A percentile compares a stretch with the other conserved stretches of the same genome.
Conservation (phyloP, 2,797 vertebrate species). For the Eurystomus glaucurus region DNA sequence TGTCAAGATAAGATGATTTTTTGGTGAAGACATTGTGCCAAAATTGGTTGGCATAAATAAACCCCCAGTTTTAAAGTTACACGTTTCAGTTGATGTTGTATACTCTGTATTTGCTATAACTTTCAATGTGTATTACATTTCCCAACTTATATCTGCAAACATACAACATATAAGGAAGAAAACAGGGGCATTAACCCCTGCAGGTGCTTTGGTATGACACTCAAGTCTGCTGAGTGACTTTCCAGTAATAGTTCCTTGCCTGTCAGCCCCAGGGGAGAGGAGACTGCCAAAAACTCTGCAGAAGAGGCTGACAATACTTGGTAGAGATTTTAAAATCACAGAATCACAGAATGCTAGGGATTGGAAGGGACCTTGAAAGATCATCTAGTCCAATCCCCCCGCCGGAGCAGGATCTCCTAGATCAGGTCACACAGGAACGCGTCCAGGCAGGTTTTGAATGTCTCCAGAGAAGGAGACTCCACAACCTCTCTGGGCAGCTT, state of each 20-base stretch:
- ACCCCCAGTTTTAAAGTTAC: rapidly evolving
- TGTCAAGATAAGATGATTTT: background rate
- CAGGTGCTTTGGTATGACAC: background rate
- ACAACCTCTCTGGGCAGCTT: no score
- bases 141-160: background rate
- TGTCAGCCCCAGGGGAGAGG: background rate
- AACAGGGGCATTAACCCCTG: rapidly evolving
- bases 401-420: no score
- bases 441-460: background rate
- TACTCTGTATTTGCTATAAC: background rate
- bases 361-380: no score
- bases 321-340: background rate
- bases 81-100: background rate
- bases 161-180: background rate
- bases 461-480: no score
- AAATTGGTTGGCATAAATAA: background rate
- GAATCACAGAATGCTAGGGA: no score
- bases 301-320: background rate
- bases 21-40: background rate
- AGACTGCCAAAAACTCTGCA: background rate
- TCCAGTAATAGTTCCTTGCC: background rate
- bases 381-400: no score
- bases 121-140: background rate
- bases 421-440: no score
- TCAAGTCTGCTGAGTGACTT: background rate